Conservation (phyloP, 2,113 vertebrate genomes). For the Genyomyrus donnyi region DNA sequence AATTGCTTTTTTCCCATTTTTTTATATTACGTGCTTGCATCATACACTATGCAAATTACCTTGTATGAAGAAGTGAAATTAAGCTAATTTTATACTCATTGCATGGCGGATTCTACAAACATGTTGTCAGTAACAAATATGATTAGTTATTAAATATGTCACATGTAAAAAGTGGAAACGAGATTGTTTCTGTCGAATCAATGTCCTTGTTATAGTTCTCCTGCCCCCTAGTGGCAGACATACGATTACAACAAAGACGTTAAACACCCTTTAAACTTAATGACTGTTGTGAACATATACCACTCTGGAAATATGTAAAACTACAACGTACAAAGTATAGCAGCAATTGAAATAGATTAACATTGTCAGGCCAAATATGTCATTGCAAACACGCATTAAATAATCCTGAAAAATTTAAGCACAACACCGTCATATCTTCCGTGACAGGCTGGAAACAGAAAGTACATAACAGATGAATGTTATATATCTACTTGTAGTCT, state of each 20-base stretch:
- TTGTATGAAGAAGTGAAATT: not conserved
- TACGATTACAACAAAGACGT: not conserved
- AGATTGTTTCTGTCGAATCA: not conserved
- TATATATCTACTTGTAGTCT: not conserved
- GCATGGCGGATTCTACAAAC: not conserved
- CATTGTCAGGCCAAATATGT: not conserved
- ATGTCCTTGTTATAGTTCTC: constrained; percentile 18
- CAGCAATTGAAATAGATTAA: not conserved
- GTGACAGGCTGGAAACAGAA: not conserved
- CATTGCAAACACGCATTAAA: not conserved
- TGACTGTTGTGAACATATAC: not conserved
- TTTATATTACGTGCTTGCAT: not conserved
- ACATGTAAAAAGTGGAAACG: not conserved
- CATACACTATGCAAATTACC: not conserved
- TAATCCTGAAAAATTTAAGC: not conserved
- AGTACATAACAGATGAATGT: not conserved
- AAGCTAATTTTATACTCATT: not conserved
- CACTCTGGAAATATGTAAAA: not conserved
- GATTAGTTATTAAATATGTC: not conserved
- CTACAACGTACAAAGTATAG: too few species aligned
- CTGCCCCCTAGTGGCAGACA: constrained; percentile 61
- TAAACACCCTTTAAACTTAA: not conserved
- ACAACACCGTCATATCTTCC: not conserved
- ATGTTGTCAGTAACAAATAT: constrained; percentile 4
- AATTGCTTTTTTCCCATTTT: not conserved